A percentile compares a stretch with the other conserved stretches of the same genome.
These are phyloP conservation scores for Thrips palmi DNA, from an alignment of 1,140 invertebrate species.

Conservation along the genomic window DNA sequence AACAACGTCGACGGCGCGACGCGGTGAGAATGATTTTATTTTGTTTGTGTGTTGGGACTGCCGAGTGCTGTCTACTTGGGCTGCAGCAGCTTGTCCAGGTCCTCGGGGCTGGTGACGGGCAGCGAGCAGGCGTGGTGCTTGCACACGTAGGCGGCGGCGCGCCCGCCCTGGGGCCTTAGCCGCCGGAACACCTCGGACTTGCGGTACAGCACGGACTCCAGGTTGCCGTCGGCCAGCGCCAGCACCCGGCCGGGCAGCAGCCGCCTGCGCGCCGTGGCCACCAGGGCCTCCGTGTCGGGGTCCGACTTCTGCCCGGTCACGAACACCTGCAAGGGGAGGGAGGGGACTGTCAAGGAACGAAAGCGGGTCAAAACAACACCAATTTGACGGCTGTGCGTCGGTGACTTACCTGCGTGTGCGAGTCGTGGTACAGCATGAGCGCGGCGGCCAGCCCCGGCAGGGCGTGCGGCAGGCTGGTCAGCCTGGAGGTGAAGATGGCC, in stretches of 20 bases:
- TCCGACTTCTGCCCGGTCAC: slow-evolving; percentile 42
- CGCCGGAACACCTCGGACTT: slow-evolving; percentile 19
- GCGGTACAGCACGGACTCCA: slow-evolving; percentile 22
- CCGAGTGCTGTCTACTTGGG: not conserved
- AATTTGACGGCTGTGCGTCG: not conserved
- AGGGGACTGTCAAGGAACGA: not conserved
- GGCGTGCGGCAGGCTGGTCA: slow-evolving; percentile 37
- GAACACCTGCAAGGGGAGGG: slow-evolving; percentile 33
- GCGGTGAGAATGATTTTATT: no score
- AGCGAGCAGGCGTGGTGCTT: slow-evolving; percentile 57
- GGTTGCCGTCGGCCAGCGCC: slow-evolving; percentile 38
- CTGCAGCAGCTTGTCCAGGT: slow-evolving; percentile 38
- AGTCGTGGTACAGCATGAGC: slow-evolving; percentile 44
- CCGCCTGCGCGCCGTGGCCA: slow-evolving; percentile 41
- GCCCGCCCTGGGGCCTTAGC: slow-evolving; percentile 27
- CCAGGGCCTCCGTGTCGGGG: slow-evolving; percentile 42
- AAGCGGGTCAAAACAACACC: not conserved
- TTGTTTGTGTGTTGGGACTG: not conserved
- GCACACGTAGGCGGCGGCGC: slow-evolving; percentile 64
- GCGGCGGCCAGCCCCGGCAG: slow-evolving; percentile 65
- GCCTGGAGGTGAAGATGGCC: slow-evolving; percentile 36
- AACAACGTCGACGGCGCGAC: no score
- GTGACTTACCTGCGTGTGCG: slow-evolving; percentile 38
- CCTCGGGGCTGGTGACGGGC: slow-evolving; percentile 48
- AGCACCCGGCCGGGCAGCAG: slow-evolving; percentile 52